Evolutionary conservation across 2,888 invertebrate species (phyloP).

Genomic region (Diloba caeruleocephala): DNA sequence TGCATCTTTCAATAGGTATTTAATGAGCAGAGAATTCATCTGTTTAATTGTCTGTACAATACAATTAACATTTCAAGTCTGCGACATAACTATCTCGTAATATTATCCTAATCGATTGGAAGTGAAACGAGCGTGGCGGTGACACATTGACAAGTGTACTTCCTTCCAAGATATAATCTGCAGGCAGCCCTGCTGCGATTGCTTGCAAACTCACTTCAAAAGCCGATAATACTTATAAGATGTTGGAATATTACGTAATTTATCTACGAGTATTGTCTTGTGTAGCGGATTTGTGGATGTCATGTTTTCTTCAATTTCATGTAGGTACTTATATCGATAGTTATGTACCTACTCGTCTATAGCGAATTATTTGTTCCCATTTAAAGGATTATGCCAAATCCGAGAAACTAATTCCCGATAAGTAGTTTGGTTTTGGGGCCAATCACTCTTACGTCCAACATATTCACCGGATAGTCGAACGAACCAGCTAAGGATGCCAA

Average conservation of each 20-base stretch:
- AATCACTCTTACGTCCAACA: too few species aligned
- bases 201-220: conserved; percentile 48
- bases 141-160: conserved; percentile 58
- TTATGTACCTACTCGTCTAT: too few species aligned
- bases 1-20: background rate
- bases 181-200: conserved; percentile 52
- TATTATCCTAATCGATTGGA: conserved; percentile 37
- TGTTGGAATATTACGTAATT: conserved; percentile 35
- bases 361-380: too few species aligned
- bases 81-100: conserved; percentile 36
- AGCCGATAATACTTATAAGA: conserved; percentile 22
- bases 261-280: conserved; percentile 18
- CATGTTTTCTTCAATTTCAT: too few species aligned
- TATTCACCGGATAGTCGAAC: too few species aligned
- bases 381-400: too few species aligned
- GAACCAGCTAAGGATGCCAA: too few species aligned
- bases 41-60: conserved; percentile 27
- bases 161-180: conserved; percentile 48
- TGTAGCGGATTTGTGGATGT: conserved; percentile 6
- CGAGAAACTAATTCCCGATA: too few species aligned
- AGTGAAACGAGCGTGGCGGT: conserved; percentile 33
- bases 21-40: background rate
- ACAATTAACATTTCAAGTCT: conserved; percentile 44
- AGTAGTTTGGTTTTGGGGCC: too few species aligned
- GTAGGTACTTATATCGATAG: background rate